Evolutionary conservation across 2,113 vertebrate genomes (phyloP).

Genomic region (Xenopus laevis): DNA sequence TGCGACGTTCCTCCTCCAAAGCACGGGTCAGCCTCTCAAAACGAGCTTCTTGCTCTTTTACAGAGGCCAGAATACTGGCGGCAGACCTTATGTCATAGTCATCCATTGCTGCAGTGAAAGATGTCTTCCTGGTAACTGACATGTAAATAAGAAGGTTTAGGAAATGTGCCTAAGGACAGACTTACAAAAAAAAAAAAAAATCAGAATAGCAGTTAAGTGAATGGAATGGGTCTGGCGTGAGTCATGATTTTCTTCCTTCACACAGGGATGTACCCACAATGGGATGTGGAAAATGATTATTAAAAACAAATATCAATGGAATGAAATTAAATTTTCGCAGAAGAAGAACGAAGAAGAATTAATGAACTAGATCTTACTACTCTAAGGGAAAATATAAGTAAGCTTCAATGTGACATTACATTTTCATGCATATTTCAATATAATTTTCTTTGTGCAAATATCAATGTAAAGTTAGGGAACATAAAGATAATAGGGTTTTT

Average conservation of each 20-base stretch:
- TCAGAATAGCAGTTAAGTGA: slow-evolving; percentile 39
- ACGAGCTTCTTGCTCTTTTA: slow-evolving; percentile 96
- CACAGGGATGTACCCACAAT: too few relatives aligned
- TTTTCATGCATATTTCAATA: slow-evolving; percentile 52
- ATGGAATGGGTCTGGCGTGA: slow-evolving; percentile 48
- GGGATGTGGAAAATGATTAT: too few relatives aligned
- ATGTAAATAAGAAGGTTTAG: slow-evolving; percentile 57
- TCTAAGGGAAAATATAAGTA: slow-evolving; percentile 12
- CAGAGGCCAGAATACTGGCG: slow-evolving; percentile 96
- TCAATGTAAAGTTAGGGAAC: slow-evolving; percentile 47
- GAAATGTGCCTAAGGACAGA: slow-evolving; percentile 56
- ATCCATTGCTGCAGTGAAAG: slow-evolving; percentile 76
- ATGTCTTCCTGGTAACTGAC: slow-evolving; percentile 61
- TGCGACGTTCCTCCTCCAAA: slow-evolving; percentile 90
- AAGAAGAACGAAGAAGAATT: not conserved
- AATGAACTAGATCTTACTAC: slow-evolving; percentile 16
- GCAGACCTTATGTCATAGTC: slow-evolving; percentile 91
- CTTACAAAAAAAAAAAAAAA: slow-evolving; percentile 13
- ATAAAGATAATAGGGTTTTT: slow-evolving; percentile 32
- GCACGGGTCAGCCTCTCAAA: slow-evolving; percentile 93
- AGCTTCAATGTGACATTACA: slow-evolving; percentile 46
- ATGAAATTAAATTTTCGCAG: too few relatives aligned
- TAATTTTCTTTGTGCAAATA: slow-evolving; percentile 60
- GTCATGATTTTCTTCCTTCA: slow-evolving; percentile 26
- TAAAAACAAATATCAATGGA: too few relatives aligned